Base-by-base conservation (phyloP, 2,888 invertebrate species). In the Pogonocherus hispidulus region DNA sequence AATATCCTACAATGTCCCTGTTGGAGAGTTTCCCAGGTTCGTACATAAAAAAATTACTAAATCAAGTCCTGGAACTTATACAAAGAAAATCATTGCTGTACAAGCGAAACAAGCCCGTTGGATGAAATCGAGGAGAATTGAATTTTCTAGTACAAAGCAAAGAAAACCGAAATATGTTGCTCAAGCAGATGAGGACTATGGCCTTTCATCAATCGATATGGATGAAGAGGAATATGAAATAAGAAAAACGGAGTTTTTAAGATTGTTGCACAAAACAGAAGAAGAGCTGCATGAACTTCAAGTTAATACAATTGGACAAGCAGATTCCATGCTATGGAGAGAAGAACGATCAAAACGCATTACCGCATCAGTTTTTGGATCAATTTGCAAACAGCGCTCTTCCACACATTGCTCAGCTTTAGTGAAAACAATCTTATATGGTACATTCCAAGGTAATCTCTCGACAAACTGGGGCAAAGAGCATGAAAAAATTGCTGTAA, bases 1-100 rank as follows among this genome's bases (percentile, higher is more conserved):
- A 3, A 67, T 81, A 11, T 79, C 79, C 8, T 80, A 76, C 65
- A 82, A 81, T n/a, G 18, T 32, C 11, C 32, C 32, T 11, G 2
- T 11, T 32, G 32, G 6, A 11, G 32, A 32, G 11, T 32, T 32
- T 32, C 32, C 3, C 11, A 8, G 32, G 2, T 11, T 32, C 11
- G 2, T 32, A 1, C 32, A 32, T 32, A 32, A 32, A 32, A 32
- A 32, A 32, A 32, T 32, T 32, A 32, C 32, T 5, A 5, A 32
- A 32, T 32, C 32, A 11, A 32, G 32, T 32, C 32, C 32, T 11
- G 32, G 32, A 2, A 11, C 11, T 11, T 32, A 32, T 32, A 32
- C 1, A 32, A 32, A 32, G 32, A 32, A 32, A 32, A 32, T 32
- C 4, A 32, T 32, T 8, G 9, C 32, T 2, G 32, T 11, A 6